Evolutionary conservation across 2,113 vertebrate genomes (phyloP), one percentile per base, ranked within the genome.

Genomic region (Nothobranchius kuhntae): DNA sequence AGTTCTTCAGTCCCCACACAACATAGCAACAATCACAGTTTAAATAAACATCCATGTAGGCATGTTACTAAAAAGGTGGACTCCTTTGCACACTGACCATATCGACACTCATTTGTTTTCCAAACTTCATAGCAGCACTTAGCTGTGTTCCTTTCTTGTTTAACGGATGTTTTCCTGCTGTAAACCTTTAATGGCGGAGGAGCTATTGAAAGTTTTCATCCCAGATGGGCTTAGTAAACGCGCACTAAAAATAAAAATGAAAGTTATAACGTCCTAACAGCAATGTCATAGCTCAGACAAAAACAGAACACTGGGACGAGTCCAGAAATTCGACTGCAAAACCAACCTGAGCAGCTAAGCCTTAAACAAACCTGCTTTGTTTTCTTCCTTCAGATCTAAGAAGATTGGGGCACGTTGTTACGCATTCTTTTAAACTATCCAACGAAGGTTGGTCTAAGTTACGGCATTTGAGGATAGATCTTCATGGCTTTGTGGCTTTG

Each of bases 401-500:
- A 71, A 76, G 54, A 56, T 50, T 50, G 48, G 61, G 21, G 45
- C 66, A 75, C 58, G 50, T 54, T 50, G 21, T 57, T 57, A 7
- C 47, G 56, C 76, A 61, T 53, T 71, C 73, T 67, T 46, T 44
- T 59, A 21, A 60, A 53, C 53, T 54, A 54, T 64, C 58, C 9
- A 13, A 14, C 68, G 78, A 85, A 75, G 77, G 74, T 69, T 77
- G 72, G 54, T 73, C 30, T 45, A 3, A 52, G 5, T 65, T 45
- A 45, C 77, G 74, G 67, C 64, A 61, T 70, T 69, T 75, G 15
- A 4, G 44, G 53, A 26, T 24, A 71, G 73, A 76, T 86, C 73
- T 40, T 54, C 66, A 55, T 83, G 83, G 82, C 80, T 84, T 85
- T 47, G 21, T 73, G 75, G 64, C 74, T 73, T 80, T 65, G 58